These are phyloP conservation scores for Chaenodraco wilsoni DNA, from an alignment of 2,797 vertebrate species.

Conservation along the genomic window DNA sequence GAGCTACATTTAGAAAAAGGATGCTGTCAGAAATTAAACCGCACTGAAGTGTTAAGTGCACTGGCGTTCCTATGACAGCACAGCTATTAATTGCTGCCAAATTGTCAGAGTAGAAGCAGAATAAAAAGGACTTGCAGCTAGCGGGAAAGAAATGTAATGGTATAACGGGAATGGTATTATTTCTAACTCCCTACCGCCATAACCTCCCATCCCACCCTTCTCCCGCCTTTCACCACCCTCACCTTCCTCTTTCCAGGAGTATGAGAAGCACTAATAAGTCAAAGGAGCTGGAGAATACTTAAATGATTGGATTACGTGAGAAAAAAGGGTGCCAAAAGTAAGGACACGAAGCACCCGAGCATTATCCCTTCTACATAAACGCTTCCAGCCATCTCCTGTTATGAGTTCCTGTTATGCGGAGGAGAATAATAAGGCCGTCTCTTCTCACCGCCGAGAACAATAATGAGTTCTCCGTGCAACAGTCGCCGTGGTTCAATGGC, in stretches of 20 bases:
- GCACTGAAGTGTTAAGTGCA: conserved; percentile 37
- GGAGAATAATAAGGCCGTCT: conserved; percentile 69
- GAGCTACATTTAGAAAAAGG: conserved; percentile 31
- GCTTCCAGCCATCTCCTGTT: conserved; percentile 66
- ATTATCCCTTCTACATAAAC: conserved; percentile 67
- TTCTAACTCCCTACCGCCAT: not conserved
- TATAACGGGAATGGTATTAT: too few relatives aligned
- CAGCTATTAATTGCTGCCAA: conserved; percentile 48
- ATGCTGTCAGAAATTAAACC: conserved; percentile 52
- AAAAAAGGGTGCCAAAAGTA: conserved; percentile 57
- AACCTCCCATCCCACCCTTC: conserved; percentile 2
- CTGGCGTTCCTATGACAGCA: conserved; percentile 47
- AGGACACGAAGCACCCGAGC: conserved; percentile 59
- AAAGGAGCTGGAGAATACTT: conserved; percentile 53
- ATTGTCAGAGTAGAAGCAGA: conserved; percentile 39
- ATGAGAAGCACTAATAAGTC: conserved; percentile 50
- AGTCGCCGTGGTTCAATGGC: conserved; percentile 58
- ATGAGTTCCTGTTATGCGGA: conserved; percentile 69
- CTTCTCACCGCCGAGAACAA: conserved; percentile 54
- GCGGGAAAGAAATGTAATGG: too few relatives aligned
- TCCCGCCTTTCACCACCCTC: not conserved
- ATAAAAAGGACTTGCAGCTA: not conserved
- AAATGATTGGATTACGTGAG: conserved; percentile 62
- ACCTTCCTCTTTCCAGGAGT: conserved; percentile 8
- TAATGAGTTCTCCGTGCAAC: conserved; percentile 68